Conservation (phyloP, 1,140 invertebrate species). For the Nylanderia fulva region DNA sequence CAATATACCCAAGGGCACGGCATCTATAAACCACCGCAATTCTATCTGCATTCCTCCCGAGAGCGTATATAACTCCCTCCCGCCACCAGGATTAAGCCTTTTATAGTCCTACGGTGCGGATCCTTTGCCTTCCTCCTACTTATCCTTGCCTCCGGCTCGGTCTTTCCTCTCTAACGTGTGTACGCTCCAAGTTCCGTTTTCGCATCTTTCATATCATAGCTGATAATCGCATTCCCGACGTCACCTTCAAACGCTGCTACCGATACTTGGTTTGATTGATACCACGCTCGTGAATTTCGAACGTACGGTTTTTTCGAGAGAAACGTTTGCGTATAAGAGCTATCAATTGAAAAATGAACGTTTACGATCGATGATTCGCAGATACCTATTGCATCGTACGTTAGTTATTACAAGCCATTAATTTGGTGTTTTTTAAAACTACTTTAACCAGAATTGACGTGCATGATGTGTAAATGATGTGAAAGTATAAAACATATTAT, state of each 20-base stretch:
- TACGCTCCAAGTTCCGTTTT: slow-evolving; percentile 1
- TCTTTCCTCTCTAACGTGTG: slow-evolving; percentile 14
- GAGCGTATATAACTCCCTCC: slow-evolving; percentile 72
- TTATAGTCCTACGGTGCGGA: slow-evolving; percentile 69
- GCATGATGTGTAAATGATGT: slow-evolving; percentile 6
- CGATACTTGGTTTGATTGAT: slow-evolving; percentile 9
- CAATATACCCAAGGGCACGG: slow-evolving; percentile 75
- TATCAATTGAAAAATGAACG: not conserved
- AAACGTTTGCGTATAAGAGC: not conserved
- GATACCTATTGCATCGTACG: not conserved
- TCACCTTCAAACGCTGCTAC: slow-evolving; percentile 34
- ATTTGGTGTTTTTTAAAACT: slow-evolving; percentile 24
- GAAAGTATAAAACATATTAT: slow-evolving; percentile 8
- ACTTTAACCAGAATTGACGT: slow-evolving; percentile 14
- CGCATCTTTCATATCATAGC: not conserved
- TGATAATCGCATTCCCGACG: slow-evolving; percentile 36
- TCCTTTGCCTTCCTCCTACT: slow-evolving; percentile 17
- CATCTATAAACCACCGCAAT: slow-evolving; percentile 79
- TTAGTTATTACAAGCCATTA: slow-evolving; percentile 29
- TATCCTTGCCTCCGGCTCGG: slow-evolving; percentile 24
- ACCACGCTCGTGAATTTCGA: not conserved
- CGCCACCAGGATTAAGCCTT: slow-evolving; percentile 77
- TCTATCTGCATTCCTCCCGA: slow-evolving; percentile 75
- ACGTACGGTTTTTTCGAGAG: slow-evolving; percentile 24
- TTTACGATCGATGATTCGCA: slow-evolving; percentile 27